A percentile compares a stretch with the other conserved stretches of the same genome.
Evolutionary conservation across 2,113 vertebrate species (phyloP).

Genomic region (Podiceps cristatus): DNA sequence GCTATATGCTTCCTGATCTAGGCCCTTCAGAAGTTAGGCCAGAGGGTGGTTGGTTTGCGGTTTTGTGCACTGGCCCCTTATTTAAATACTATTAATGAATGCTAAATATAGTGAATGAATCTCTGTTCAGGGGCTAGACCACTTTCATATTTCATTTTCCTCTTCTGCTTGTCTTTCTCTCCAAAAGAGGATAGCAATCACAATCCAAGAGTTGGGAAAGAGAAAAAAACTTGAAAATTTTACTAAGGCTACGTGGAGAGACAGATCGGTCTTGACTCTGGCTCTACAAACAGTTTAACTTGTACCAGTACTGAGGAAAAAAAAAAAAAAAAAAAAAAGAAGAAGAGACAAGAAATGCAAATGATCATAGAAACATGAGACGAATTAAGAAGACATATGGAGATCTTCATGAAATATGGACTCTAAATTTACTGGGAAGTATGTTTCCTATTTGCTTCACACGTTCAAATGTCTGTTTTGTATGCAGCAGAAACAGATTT

Average conservation of each 20-base stretch:
- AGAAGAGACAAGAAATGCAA: constrained; percentile 3
- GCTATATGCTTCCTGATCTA: neutral
- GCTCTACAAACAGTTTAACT: neutral
- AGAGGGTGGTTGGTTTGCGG: accelerated
- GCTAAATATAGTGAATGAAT: neutral
- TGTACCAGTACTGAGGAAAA: neutral
- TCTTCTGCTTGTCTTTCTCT: neutral
- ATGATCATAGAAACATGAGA: constrained; percentile 1
- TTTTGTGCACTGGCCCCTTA: neutral
- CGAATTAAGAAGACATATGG: constrained; percentile 57
- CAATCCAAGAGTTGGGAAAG: neutral
- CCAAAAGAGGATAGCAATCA: neutral
- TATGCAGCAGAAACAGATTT: constrained; percentile 41
- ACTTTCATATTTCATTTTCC: neutral
- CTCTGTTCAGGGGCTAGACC: neutral
- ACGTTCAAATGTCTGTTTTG: constrained; percentile 1
- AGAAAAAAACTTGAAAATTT: neutral
- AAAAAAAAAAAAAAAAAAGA: neutral
- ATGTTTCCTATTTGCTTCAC: constrained; percentile 70
- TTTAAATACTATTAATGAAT: neutral
- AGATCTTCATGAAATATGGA: neutral
- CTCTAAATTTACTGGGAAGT: constrained; percentile 36
- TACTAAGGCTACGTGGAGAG: neutral
- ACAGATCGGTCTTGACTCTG: neutral
- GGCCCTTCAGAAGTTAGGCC: neutral